Conservation (phyloP, 2,888 invertebrate species). For the Brenthis hecate region DNA sequence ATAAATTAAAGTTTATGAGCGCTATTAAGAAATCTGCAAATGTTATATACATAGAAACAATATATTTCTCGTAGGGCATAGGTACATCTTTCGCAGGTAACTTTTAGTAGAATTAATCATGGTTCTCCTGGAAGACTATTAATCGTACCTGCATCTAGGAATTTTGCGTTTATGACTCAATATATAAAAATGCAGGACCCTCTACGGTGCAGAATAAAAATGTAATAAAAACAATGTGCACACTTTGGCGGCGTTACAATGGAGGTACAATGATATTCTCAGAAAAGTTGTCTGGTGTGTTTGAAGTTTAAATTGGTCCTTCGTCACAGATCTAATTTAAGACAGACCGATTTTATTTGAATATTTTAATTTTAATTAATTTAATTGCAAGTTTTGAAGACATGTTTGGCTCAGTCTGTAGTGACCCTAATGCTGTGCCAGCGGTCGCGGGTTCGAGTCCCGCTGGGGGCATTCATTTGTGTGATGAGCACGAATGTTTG, state of each 20-base stretch:
- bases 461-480: too few relatives aligned
- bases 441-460: too few relatives aligned
- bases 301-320: conserved; percentile 13
- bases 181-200: conserved; percentile 29
- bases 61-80: too few relatives aligned
- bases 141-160: background rate
- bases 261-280: conserved; percentile 13
- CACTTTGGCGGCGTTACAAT: conserved; percentile 28
- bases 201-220: conserved; percentile 25
- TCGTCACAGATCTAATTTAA: background rate
- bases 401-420: too few relatives aligned
- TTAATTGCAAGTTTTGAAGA: background rate
- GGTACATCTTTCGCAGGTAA: too few relatives aligned
- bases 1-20: too few relatives aligned
- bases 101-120: too few relatives aligned
- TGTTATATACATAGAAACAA: too few relatives aligned
- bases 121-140: too few relatives aligned
- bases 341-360: background rate
- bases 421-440: too few relatives aligned
- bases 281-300: conserved; percentile 9
- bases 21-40: too few relatives aligned
- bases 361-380: conserved; percentile 3
- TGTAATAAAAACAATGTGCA: conserved; percentile 35
- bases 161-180: conserved; percentile 22
- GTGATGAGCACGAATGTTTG: too few relatives aligned